phyloP scores from a whole-genome alignment of 2,113 vertebrate genomes.

The Bothrops jararaca region DNA sequence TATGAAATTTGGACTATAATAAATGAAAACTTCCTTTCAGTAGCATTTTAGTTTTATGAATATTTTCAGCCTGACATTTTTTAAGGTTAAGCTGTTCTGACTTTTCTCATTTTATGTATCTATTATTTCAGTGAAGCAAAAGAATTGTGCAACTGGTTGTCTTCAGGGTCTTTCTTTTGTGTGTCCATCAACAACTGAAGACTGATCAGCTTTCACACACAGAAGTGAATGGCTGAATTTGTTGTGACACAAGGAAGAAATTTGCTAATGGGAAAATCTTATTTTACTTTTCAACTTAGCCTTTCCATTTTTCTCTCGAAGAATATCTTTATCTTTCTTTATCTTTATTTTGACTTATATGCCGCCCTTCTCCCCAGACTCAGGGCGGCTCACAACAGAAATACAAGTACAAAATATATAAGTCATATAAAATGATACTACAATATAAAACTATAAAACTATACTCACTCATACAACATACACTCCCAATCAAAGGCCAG shows the following conservation, averaged over 20 bases:
- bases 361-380: too few relatives aligned
- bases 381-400: too few relatives aligned
- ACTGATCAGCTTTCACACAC: background rate
- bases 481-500: too few relatives aligned
- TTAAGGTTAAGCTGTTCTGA: constrained; percentile 22
- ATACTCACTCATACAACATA: too few relatives aligned
- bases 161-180: constrained; percentile 22
- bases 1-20: constrained; percentile 44
- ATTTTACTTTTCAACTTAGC: background rate
- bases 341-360: too few relatives aligned
- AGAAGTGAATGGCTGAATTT: background rate
- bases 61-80: constrained; percentile 30
- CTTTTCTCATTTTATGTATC: constrained; percentile 28
- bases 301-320: background rate
- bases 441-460: too few relatives aligned
- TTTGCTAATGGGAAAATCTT: background rate
- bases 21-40: constrained; percentile 40
- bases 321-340: too few relatives aligned
- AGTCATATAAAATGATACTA: too few relatives aligned
- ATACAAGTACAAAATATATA: too few relatives aligned
- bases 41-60: constrained; percentile 39
- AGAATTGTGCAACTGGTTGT: background rate
- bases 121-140: constrained; percentile 32
- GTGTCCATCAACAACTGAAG: background rate
- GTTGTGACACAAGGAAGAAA: background rate